Base-by-base conservation (phyloP, 2,797 vertebrate genomes). In the Lithobates sylvaticus region DNA sequence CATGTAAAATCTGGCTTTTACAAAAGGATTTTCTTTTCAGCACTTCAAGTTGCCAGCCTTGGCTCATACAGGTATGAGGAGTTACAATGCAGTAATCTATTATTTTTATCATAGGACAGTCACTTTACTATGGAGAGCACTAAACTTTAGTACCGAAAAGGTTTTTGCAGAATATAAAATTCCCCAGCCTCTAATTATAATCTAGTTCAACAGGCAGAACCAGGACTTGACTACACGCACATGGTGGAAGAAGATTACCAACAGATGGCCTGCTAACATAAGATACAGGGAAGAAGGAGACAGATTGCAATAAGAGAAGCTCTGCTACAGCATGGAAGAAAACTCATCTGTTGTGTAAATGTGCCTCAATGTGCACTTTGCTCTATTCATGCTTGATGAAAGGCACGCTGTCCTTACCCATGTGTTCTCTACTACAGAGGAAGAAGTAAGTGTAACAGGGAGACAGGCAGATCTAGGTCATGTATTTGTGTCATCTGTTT, bases 261-360 rank as follows among this genome's bases (percentile, higher is more conserved):
- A 75, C 84, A 86, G 84, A 86, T 86, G 84, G 84, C 36, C 54
- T n/a, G 23, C 73, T 81, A 68, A 70, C 42, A 64, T 29, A 70
- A 86, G 84, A 86, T 70, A 67, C 32, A 34, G 78, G 26, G n/a
- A 85, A 79, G 84, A 32, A 80, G 69, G 50, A 75, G 71, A 70
- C 71, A 81, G 78, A 76, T 76, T 86, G 84, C 47, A 76, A 36
- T 69, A 81, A 69, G 44, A 26, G 65, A 81, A 86, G 80, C 64
- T 39, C 47, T 27, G 58, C 69, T 54, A 47, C 70, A 94, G 94
- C 92, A 84, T 88, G 85, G 47, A 77, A 80, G 84, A 54, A 83
- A 75, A 32, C 50, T 83, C 87, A 76, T 84, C 86, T 81, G 82
- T 65, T 78, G 42, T 16, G 58, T 58, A 47, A 36, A 68, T 44